A percentile compares a stretch with the other conserved stretches of the same genome.
Evolutionary conservation across 2,888 invertebrate species (phyloP).

Genomic region (Lysandra coridon): DNA sequence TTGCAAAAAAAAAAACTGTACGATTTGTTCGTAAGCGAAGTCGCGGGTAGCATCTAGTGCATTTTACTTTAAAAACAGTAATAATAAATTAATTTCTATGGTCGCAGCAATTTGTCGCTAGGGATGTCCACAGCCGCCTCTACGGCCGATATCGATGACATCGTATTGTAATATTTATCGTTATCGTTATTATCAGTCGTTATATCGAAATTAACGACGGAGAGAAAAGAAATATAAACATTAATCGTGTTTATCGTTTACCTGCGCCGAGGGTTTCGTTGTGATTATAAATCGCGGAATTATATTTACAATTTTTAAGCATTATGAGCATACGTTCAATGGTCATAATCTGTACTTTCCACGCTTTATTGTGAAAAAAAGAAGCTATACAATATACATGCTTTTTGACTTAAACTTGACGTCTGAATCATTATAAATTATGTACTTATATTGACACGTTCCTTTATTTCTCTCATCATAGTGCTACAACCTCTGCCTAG

Average conservation of each 20-base stretch:
- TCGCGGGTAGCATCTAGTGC: neutral
- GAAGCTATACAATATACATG: neutral
- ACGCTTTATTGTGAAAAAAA: neutral
- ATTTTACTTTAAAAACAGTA: neutral
- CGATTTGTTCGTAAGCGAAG: neutral
- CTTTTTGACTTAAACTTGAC: neutral
- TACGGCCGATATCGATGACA: slow-evolving; percentile 67
- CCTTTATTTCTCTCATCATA: neutral
- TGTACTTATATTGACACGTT: neutral
- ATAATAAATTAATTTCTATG: neutral
- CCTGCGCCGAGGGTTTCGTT: slow-evolving; percentile 45
- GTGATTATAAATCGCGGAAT: slow-evolving; percentile 32
- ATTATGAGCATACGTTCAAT: slow-evolving; percentile 27
- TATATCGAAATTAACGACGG: slow-evolving; percentile 72
- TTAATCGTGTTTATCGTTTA: slow-evolving; percentile 66
- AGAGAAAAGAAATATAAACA: slow-evolving; percentile 71
- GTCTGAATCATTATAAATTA: neutral
- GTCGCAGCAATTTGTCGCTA: slow-evolving; percentile 11
- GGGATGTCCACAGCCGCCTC: slow-evolving; percentile 45
- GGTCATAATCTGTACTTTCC: slow-evolving; percentile 15
- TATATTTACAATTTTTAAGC: slow-evolving; percentile 28
- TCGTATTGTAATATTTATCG: slow-evolving; percentile 70
- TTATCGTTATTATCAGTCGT: slow-evolving; percentile 77
- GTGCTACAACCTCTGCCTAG: neutral
- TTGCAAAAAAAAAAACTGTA: neutral